phyloP scores from a whole-genome alignment of 2,113 vertebrate species.

The Podarcis raffonei region DNA sequence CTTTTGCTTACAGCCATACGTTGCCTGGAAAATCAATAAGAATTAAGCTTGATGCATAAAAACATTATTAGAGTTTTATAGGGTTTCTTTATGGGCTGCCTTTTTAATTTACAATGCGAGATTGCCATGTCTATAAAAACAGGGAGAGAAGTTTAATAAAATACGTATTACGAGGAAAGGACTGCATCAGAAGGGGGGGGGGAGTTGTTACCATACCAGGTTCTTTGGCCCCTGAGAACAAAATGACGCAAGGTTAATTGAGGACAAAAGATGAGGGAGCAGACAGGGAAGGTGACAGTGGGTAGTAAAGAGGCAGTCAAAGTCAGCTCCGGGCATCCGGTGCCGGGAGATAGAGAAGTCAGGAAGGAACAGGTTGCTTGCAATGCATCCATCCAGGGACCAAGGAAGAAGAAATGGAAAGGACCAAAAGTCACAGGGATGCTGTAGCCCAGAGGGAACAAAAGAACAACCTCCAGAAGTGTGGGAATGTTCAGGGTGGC shows the following conservation, averaged over 20 bases:
- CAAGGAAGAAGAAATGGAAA: no score
- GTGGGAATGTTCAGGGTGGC: no score
- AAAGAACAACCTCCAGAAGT: no score
- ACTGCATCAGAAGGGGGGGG: conserved; percentile 27
- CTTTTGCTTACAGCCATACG: conserved; percentile 40
- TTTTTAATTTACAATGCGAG: conserved; percentile 54
- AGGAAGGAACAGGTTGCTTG: background rate
- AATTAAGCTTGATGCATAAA: conserved; percentile 59
- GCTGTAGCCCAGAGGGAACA: no score
- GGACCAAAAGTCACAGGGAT: no score
- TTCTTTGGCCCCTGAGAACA: conserved; percentile 48
- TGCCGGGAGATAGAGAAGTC: background rate
- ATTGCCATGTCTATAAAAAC: conserved; percentile 31
- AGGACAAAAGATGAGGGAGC: conserved; percentile 30
- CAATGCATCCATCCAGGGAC: background rate
- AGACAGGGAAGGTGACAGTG: conserved; percentile 38
- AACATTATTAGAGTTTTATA: conserved; percentile 54
- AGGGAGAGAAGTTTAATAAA: conserved; percentile 44
- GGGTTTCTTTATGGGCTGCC: conserved; percentile 42
- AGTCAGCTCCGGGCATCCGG: background rate
- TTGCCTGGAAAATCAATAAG: conserved; percentile 59
- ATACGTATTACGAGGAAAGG: conserved; percentile 48
- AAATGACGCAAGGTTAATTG: conserved; percentile 62
- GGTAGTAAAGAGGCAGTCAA: conserved; percentile 5
- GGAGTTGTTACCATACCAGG: conserved; percentile 24